A percentile compares a stretch with the other conserved stretches of the same genome.
These are phyloP conservation scores for Eupithecia tripunctaria DNA, from an alignment of 2,888 invertebrate species.

Conservation along the genomic window DNA sequence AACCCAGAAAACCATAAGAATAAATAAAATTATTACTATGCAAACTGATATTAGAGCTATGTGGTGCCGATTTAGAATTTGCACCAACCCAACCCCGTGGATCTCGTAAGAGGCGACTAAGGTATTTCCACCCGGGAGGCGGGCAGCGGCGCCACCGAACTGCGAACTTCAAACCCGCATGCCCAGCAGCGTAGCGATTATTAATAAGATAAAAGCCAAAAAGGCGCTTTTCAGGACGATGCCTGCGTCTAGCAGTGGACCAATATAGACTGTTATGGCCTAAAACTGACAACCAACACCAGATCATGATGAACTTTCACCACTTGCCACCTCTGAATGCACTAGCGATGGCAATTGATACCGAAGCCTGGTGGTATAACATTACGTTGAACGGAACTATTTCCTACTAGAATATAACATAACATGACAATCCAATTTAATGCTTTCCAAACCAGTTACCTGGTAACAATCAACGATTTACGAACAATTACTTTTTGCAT, in stretches of 20 bases:
- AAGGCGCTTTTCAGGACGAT: no score
- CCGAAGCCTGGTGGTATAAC: conserved; percentile 3
- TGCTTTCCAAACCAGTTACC: conserved; percentile 60
- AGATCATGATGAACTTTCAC: conserved; percentile 8
- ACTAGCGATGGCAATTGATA: neutral
- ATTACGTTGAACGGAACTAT: conserved; percentile 35
- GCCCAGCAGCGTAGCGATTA: no score
- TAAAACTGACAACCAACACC: neutral
- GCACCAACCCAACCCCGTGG: no score
- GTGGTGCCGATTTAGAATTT: no score
- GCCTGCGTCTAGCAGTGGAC: no score
- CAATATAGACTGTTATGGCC: no score
- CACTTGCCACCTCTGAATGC: neutral
- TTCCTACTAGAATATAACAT: conserved; percentile 46
- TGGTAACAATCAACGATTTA: conserved; percentile 56
- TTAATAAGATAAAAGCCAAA: no score
- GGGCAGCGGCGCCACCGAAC: no score
- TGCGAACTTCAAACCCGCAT: no score
- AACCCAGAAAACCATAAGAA: neutral
- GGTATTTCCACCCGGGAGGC: no score
- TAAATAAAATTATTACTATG: neutral
- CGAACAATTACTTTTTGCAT: conserved; percentile 66
- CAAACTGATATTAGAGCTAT: no score
- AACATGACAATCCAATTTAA: conserved; percentile 56
- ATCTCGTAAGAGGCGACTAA: no score